Percentiles rank a stretch among this genome's conserved stretches.
These are phyloP conservation scores for Zaprionus obscuricornis DNA, from an alignment of 2,888 invertebrate species.

Conservation along the genomic window DNA sequence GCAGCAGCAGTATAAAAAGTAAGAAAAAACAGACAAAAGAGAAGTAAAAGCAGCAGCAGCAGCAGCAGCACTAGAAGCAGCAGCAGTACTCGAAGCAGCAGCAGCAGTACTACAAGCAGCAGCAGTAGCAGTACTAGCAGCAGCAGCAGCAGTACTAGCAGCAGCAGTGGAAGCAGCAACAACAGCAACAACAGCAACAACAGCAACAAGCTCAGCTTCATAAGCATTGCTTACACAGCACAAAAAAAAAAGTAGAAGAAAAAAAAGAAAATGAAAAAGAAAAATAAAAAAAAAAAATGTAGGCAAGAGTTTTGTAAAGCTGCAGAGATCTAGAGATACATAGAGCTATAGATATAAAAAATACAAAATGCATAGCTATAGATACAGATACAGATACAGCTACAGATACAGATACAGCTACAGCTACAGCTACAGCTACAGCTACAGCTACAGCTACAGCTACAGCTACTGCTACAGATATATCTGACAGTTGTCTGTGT, in stretches of 20 bases:
- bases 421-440: constrained; percentile 1
- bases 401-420: constrained; percentile 10
- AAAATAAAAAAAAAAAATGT: constrained; percentile 4
- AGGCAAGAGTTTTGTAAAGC: not conserved
- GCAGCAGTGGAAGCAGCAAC: too few species aligned
- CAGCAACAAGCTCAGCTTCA: constrained; percentile 15
- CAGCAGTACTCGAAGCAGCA: too few species aligned
- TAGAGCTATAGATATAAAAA: constrained; percentile 16
- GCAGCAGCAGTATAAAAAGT: too few species aligned
- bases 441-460: constrained; percentile 1
- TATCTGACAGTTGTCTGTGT: constrained; percentile 25
- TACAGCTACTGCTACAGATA: too few species aligned
- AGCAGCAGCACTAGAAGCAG: not conserved
- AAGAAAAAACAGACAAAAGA: constrained; percentile 69
- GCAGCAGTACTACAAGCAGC: not conserved
- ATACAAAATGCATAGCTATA: constrained; percentile 1
- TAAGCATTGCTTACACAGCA: constrained; percentile 63
- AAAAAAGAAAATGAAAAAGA: constrained; percentile 2
- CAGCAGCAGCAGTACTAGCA: too few species aligned
- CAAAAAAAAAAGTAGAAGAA: constrained; percentile 20
- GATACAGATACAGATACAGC: not conserved
- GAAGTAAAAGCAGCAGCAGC: constrained; percentile 3
- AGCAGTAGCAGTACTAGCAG: too few species aligned
- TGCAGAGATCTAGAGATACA: not conserved
- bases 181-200: not conserved